Evolutionary conservation across 2,888 invertebrate species (phyloP).

Genomic region (Cecidostiba fungosa): DNA sequence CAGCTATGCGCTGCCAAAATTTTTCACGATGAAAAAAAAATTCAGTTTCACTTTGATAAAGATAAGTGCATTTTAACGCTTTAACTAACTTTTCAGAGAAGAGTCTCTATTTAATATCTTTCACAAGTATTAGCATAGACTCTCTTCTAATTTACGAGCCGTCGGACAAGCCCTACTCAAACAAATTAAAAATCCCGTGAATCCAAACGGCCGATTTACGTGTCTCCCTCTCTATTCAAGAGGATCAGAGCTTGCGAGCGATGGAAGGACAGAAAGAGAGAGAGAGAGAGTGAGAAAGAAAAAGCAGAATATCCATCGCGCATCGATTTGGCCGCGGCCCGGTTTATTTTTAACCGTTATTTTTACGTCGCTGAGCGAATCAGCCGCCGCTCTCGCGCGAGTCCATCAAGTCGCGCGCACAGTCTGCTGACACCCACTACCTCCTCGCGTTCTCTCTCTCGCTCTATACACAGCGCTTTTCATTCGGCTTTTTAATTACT

Average conservation of each 20-base stretch:
- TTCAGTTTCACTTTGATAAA: not conserved
- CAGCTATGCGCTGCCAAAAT: not conserved
- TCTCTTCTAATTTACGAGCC: not conserved
- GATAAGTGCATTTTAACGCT: not conserved
- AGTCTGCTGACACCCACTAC: conserved; percentile 41
- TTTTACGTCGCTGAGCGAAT: conserved; percentile 44
- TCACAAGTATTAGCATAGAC: not conserved
- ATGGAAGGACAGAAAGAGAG: not conserved
- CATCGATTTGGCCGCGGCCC: conserved; percentile 42
- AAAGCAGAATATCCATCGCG: conserved; percentile 15
- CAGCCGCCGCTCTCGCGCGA: conserved; percentile 13
- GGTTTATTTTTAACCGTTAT: conserved; percentile 62
- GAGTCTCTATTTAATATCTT: not conserved
- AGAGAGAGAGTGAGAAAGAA: not conserved
- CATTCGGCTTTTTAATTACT: conserved; percentile 20
- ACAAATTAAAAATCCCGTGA: not conserved
- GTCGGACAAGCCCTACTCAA: not conserved
- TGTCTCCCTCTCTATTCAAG: not conserved
- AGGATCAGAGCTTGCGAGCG: not conserved
- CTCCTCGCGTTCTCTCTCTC: too few species aligned
- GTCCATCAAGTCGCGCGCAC: not conserved
- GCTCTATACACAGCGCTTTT: not conserved
- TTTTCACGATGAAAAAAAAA: not conserved
- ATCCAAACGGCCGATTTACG: not conserved
- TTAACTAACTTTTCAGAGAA: not conserved